phyloP scores from a whole-genome alignment of 2,888 invertebrate genomes.

The Chaetogeoica ovagalla region DNA sequence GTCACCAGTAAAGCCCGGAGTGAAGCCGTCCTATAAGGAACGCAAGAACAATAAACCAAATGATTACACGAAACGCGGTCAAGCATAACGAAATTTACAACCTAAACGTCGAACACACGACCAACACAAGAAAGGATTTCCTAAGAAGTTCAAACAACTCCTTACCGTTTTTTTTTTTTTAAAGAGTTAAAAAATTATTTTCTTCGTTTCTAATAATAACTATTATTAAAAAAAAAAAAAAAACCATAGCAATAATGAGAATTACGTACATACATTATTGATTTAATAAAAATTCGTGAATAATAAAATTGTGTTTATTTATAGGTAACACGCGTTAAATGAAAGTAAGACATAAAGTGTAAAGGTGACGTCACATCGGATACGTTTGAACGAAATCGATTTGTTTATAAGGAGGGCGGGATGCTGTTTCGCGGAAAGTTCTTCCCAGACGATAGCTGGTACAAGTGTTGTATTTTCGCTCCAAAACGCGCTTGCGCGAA shows the following conservation, averaged over 20 bases:
- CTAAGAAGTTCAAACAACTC: background rate
- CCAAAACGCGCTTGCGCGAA: too few relatives aligned
- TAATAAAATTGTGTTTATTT: too few relatives aligned
- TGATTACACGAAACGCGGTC: slow-evolving; percentile 44
- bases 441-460: too few relatives aligned
- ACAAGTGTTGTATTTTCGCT: too few relatives aligned
- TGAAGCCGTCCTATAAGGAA: background rate
- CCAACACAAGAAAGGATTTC: slow-evolving; percentile 4
- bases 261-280: too few relatives aligned
- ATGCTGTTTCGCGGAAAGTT: too few relatives aligned
- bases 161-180: background rate
- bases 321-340: too few relatives aligned
- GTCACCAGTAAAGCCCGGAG: background rate
- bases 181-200: background rate
- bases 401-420: too few relatives aligned
- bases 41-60: slow-evolving; percentile 38
- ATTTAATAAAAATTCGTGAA: too few relatives aligned
- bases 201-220: background rate
- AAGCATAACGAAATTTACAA: slow-evolving; percentile 42
- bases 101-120: slow-evolving; percentile 20
- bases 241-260: background rate
- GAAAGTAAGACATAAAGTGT: too few relatives aligned
- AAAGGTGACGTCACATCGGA: too few relatives aligned
- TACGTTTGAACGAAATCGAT: too few relatives aligned
- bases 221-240: background rate